phyloP scores from a whole-genome alignment of 2,113 vertebrate genomes.

The Merops nubicus region DNA sequence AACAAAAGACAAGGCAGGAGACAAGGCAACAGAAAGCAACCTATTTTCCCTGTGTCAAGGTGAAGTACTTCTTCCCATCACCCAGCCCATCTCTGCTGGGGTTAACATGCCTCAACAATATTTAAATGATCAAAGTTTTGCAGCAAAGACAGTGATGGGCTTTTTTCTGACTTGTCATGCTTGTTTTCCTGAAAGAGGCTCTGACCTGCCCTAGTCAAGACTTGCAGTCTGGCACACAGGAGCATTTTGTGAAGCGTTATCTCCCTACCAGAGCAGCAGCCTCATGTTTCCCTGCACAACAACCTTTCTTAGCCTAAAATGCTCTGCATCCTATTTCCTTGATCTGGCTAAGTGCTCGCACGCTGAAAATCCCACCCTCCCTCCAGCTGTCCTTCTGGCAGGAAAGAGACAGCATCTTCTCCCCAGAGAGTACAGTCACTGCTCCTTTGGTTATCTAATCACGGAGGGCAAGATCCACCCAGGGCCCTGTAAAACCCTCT shows the following conservation, averaged over 20 bases:
- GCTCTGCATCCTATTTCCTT: conserved; percentile 70
- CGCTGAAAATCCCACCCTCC: conserved; percentile 66
- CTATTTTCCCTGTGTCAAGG: conserved; percentile 12
- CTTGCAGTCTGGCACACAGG: conserved; percentile 35
- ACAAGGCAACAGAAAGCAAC: conserved; percentile 19
- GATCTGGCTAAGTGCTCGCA: conserved; percentile 67
- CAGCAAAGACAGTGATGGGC: neutral
- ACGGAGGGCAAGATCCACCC: conserved; percentile 35
- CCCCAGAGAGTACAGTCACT: conserved; percentile 53
- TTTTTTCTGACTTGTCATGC: conserved; percentile 56
- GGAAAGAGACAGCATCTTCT: conserved; percentile 53
- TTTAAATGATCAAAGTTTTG: conserved; percentile 47
- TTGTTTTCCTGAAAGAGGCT: conserved; percentile 56
- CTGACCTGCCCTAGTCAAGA: neutral
- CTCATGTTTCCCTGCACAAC: conserved; percentile 63
- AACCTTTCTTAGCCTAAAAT: conserved; percentile 63
- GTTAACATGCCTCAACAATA: conserved; percentile 4
- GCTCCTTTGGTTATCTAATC: conserved; percentile 71
- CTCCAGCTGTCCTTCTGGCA: conserved; percentile 70
- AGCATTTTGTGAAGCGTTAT: conserved; percentile 13
- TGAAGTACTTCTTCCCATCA: conserved; percentile 26
- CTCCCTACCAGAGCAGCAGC: conserved; percentile 52
- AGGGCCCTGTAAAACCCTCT: neutral
- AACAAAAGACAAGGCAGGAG: conserved; percentile 12
- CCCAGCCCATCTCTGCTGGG: conserved; percentile 1